A percentile compares a stretch with the other conserved stretches of the same genome.
Conservation (phyloP, 2,888 invertebrate species). For the Polydrusus tereticollis region DNA sequence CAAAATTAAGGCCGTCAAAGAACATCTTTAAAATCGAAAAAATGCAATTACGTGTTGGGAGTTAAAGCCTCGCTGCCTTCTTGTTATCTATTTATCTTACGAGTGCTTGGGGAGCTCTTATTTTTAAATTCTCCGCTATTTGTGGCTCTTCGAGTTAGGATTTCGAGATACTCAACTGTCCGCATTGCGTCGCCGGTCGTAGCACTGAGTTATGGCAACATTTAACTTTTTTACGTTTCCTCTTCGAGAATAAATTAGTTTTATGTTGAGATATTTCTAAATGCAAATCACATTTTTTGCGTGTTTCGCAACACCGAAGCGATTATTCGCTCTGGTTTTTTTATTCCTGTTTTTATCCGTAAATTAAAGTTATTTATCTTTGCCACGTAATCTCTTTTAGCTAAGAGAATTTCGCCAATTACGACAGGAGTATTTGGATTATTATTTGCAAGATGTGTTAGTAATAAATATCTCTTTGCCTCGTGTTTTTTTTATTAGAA, state of each 20-base stretch:
- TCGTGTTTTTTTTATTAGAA: too few species aligned
- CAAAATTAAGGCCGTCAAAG: conserved; percentile 41
- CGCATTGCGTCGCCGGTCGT: conserved; percentile 44
- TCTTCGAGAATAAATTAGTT: conserved; percentile 48
- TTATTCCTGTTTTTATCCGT: conserved; percentile 37
- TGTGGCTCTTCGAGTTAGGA: conserved; percentile 41
- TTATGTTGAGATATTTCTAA: conserved; percentile 43
- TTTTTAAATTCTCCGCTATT: conserved; percentile 55
- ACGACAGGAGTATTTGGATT: background rate
- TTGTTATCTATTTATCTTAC: conserved; percentile 62
- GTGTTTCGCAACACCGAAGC: conserved; percentile 39
- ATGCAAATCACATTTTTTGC: conserved; percentile 46
- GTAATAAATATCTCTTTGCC: too few species aligned
- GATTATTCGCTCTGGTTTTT: conserved; percentile 38
- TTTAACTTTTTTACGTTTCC: conserved; percentile 48
- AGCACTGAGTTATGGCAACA: conserved; percentile 44
- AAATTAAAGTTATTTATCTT: conserved; percentile 47
- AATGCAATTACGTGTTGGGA: conserved; percentile 41
- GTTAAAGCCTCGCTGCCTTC: conserved; percentile 51
- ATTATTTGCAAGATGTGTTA: too few species aligned
- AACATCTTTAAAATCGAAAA: conserved; percentile 46
- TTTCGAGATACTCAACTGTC: conserved; percentile 39
- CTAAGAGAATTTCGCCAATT: background rate
- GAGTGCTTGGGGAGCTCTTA: conserved; percentile 56
- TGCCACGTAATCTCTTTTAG: conserved; percentile 27